These are phyloP conservation scores for Fragum fragum DNA, from an alignment of 2,888 invertebrate species.

Conservation along the genomic window DNA sequence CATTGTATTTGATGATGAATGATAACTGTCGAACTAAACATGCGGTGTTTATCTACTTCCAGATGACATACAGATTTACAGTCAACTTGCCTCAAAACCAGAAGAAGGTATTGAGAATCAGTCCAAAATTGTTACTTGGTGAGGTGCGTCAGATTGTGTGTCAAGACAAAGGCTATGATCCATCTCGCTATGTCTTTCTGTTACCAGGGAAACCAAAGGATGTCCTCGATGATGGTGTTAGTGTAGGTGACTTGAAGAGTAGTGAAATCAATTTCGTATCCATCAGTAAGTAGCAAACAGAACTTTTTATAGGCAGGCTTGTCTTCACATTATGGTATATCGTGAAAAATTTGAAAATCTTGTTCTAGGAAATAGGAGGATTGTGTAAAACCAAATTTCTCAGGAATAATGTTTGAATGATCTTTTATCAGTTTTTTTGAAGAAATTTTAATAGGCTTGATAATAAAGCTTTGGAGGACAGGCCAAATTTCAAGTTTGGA, in stretches of 20 bases:
- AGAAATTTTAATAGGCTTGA: too few species aligned
- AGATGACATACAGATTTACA: slow-evolving; percentile 87
- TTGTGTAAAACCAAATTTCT: too few species aligned
- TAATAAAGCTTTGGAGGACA: too few species aligned
- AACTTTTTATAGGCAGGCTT: too few species aligned
- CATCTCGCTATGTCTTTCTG: slow-evolving; percentile 91
- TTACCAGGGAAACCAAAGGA: slow-evolving; percentile 90
- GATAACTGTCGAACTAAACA: too few species aligned
- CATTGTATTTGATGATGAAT: too few species aligned
- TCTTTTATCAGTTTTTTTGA: too few species aligned
- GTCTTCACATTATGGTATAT: too few species aligned
- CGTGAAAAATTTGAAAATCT: too few species aligned
- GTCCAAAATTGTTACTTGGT: slow-evolving; percentile 90
- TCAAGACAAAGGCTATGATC: slow-evolving; percentile 91
- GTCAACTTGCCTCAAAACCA: slow-evolving; percentile 94
- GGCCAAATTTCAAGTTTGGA: too few species aligned
- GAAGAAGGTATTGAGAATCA: slow-evolving; percentile 92
- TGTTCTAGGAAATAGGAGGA: too few species aligned
- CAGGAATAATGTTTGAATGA: too few species aligned
- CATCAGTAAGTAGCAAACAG: slow-evolving; percentile 62
- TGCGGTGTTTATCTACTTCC: slow-evolving; percentile 62
- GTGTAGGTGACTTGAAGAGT: slow-evolving; percentile 72
- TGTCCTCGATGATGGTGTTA: slow-evolving; percentile 67
- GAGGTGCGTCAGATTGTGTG: slow-evolving; percentile 92
- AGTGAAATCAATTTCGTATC: slow-evolving; percentile 78